A percentile compares a stretch with the other conserved stretches of the same genome.
Evolutionary conservation across 2,797 vertebrate genomes (phyloP).

Genomic region (Salarias fasciatus): DNA sequence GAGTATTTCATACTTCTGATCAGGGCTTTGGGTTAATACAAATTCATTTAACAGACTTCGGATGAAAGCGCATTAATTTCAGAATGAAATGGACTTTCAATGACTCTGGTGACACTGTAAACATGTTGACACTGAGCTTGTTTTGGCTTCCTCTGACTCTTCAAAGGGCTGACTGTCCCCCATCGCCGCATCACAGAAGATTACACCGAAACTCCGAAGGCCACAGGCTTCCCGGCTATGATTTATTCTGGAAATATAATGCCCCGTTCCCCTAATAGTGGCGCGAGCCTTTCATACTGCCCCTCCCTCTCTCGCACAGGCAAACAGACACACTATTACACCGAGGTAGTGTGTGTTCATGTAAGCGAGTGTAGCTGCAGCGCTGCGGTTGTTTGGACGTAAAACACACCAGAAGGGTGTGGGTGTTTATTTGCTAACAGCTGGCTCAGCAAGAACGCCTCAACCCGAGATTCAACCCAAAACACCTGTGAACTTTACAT

Average conservation of each 20-base stretch:
- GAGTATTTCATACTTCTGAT: no score
- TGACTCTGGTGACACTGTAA: conserved; percentile 15
- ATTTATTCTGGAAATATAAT: conserved; percentile 27
- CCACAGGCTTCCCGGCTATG: conserved; percentile 8
- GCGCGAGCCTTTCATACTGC: conserved; percentile 1
- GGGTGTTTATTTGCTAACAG: conserved; percentile 77
- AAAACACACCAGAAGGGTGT: conserved; percentile 63
- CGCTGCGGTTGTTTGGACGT: conserved; percentile 69
- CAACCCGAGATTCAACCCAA: conserved; percentile 67
- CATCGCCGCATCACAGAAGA: conserved; percentile 13
- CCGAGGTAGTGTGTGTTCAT: conserved; percentile 22
- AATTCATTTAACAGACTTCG: no score
- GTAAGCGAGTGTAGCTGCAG: conserved; percentile 26
- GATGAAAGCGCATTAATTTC: no score
- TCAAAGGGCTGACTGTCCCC: conserved; percentile 13
- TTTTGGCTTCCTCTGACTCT: conserved; percentile 8
- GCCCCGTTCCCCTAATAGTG: conserved; percentile 21
- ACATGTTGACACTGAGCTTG: conserved; percentile 22
- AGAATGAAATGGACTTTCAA: neutral
- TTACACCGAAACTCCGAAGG: conserved; percentile 14
- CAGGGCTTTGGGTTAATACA: no score
- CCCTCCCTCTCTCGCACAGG: neutral
- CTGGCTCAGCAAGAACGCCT: conserved; percentile 50
- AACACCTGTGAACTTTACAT: conserved; percentile 76
- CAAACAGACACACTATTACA: conserved; percentile 15